A percentile compares a stretch with the other conserved stretches of the same genome.
Conservation (phyloP, 1,140 invertebrate genomes). For the Planococcus citri region DNA sequence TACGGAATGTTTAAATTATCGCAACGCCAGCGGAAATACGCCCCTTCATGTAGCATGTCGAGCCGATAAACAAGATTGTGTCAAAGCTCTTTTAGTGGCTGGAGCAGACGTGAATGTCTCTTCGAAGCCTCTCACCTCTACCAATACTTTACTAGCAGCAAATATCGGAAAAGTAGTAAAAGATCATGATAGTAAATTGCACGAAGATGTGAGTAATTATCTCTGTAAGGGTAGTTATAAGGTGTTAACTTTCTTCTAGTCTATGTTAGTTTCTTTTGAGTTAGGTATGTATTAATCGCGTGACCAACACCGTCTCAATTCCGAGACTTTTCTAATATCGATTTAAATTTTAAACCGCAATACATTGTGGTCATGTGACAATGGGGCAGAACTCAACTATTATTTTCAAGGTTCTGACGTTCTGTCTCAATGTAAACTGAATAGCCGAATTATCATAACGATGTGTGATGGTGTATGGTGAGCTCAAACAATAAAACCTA, state of each 20-base stretch:
- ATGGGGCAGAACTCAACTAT: too few species aligned
- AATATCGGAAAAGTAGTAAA: constrained; percentile 15
- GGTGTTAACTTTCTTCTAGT: background rate
- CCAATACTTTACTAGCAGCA: background rate
- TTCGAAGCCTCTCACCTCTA: constrained; percentile 23
- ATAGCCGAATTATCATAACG: too few species aligned
- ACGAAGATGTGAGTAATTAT: constrained; percentile 15
- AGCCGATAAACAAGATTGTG: constrained; percentile 71
- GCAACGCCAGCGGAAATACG: constrained; percentile 68
- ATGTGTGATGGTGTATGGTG: too few species aligned
- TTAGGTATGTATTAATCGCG: background rate
- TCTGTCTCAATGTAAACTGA: too few species aligned
- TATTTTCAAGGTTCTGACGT: too few species aligned
- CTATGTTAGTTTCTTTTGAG: too few species aligned
- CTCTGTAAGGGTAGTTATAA: too few species aligned
- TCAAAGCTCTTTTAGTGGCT: constrained; percentile 64
- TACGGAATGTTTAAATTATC: constrained; percentile 49
- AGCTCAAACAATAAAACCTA: too few species aligned
- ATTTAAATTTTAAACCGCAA: too few species aligned
- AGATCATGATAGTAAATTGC: constrained; percentile 9
- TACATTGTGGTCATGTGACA: too few species aligned
- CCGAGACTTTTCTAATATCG: background rate
- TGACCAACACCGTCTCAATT: background rate
- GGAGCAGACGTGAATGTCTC: constrained; percentile 72
- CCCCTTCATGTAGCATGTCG: constrained; percentile 75